These are phyloP conservation scores for Nemotelus pantherinus DNA, from an alignment of 2,888 invertebrate genomes.

Conservation along the genomic window DNA sequence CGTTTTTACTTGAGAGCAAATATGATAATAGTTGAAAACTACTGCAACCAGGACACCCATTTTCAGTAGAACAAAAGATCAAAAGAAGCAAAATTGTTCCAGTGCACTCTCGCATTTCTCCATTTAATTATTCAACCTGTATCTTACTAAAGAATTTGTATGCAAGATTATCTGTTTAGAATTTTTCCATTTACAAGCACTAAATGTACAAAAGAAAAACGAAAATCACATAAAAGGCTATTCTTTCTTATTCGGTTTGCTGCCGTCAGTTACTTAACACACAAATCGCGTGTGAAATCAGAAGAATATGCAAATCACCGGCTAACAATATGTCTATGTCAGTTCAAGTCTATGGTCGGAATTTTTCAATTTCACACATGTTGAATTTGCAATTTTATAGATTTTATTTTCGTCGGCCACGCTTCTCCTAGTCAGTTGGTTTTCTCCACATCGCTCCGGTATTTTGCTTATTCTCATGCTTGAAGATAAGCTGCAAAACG, in stretches of 20 bases:
- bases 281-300: constrained; percentile 48
- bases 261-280: constrained; percentile 43
- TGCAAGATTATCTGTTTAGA: too few species aligned
- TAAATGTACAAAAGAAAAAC: not conserved
- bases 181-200: too few species aligned
- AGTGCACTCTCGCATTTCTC: too few species aligned
- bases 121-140: too few species aligned
- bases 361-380: constrained; percentile 56
- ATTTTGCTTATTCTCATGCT: constrained; percentile 6
- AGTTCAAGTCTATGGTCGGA: constrained; percentile 52
- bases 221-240: constrained; percentile 10
- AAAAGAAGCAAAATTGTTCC: too few species aligned
- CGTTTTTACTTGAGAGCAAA: too few species aligned
- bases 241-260: constrained; percentile 28
- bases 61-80: too few species aligned
- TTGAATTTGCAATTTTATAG: constrained; percentile 50
- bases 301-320: constrained; percentile 55
- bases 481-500: not conserved
- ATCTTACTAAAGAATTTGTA: too few species aligned
- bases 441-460: not conserved
- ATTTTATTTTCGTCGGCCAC: constrained; percentile 32
- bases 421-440: not conserved
- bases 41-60: too few species aligned
- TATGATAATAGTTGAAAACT: too few species aligned
- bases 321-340: constrained; percentile 55